Evolutionary conservation across 2,797 vertebrate species (phyloP).

Genomic region (Myotis myotis): DNA sequence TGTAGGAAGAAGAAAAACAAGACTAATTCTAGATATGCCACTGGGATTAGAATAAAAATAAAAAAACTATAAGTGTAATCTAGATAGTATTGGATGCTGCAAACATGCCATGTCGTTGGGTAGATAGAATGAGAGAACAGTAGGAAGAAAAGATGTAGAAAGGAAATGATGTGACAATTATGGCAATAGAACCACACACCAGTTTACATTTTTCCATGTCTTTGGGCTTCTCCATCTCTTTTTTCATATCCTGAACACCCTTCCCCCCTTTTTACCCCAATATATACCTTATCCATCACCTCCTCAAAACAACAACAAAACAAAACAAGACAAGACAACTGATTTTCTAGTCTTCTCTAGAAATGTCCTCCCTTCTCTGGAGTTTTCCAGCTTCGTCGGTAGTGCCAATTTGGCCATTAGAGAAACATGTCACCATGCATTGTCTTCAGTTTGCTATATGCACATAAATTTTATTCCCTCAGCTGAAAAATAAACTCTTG

Average conservation of each 20-base stretch:
- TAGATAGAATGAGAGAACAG: not conserved
- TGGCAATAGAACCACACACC: not conserved
- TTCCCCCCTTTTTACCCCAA: not conserved
- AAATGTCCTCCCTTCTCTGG: not conserved
- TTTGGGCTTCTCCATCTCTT: not conserved
- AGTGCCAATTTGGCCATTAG: not conserved
- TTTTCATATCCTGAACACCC: not conserved
- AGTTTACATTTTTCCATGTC: not conserved
- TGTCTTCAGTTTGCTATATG: not conserved
- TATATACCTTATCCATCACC: not conserved
- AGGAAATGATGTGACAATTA: not conserved
- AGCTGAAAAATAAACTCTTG: not conserved
- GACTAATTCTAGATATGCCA: not conserved
- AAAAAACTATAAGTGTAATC: not conserved
- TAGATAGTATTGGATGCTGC: not conserved
- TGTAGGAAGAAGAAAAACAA: slow-evolving; percentile 22
- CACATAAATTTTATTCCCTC: not conserved
- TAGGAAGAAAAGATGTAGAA: not conserved
- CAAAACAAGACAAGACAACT: not conserved
- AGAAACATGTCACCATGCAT: not conserved
- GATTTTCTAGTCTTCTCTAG: not conserved
- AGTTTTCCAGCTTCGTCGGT: not conserved
- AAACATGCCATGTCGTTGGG: not conserved
- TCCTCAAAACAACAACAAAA: not conserved
- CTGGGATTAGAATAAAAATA: slow-evolving; percentile 1